phyloP scores from a whole-genome alignment of 2,113 vertebrate genomes.

The Willisornis vidua region DNA sequence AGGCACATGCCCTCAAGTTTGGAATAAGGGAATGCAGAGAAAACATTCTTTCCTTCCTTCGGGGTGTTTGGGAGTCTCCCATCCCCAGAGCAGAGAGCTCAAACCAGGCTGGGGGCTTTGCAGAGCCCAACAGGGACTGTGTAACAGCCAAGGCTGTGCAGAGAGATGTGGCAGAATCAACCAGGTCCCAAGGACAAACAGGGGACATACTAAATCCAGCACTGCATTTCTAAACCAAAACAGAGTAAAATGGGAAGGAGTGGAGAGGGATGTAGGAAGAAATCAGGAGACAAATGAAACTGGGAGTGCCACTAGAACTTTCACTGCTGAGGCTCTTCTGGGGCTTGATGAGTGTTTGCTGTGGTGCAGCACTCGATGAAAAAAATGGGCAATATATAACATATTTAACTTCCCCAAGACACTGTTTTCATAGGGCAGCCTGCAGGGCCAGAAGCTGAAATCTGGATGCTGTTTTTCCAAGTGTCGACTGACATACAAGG shows the following conservation, averaged over 20 bases:
- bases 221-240: not conserved
- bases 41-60: not conserved
- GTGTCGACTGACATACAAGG: accelerated
- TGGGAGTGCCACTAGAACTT: not conserved
- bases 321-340: not conserved
- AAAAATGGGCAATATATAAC: not conserved
- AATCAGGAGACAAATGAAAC: not conserved
- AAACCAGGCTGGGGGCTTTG: not conserved
- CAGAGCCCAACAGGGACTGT: not conserved
- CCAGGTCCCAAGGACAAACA: not conserved
- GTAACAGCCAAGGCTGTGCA: not conserved
- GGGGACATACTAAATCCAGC: not conserved
- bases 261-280: not conserved
- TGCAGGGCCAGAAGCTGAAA: not conserved
- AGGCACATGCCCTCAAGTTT: not conserved
- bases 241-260: not conserved
- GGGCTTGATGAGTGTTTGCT: not conserved
- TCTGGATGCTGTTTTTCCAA: not conserved
- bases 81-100: not conserved
- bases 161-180: not conserved
- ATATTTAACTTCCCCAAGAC: not conserved
- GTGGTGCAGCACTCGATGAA: not conserved
- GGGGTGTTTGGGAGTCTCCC: not conserved
- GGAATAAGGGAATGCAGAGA: not conserved
- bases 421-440: not conserved